These are phyloP conservation scores for Drosophila littoralis DNA, from an alignment of 1,140 invertebrate genomes.

Conservation along the genomic window DNA sequence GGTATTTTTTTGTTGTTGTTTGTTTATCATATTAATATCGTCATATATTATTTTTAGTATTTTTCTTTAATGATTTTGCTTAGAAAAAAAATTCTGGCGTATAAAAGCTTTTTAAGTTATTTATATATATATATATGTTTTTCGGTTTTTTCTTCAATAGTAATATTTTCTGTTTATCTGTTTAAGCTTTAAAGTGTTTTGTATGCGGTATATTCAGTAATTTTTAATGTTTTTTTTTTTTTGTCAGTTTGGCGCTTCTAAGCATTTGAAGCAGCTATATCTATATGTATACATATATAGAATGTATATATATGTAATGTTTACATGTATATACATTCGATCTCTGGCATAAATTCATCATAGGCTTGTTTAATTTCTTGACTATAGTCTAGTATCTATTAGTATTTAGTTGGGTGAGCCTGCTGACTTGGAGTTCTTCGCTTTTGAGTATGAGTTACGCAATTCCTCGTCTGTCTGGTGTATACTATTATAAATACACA, in stretches of 20 bases:
- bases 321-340: slow-evolving; percentile 40
- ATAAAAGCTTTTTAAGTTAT: slow-evolving; percentile 69
- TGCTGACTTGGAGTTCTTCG: slow-evolving; percentile 13
- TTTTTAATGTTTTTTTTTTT: slow-evolving; percentile 3
- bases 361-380: slow-evolving; percentile 13
- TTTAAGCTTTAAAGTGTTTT: slow-evolving; percentile 44
- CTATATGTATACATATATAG: slow-evolving; percentile 28
- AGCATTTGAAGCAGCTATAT: slow-evolving; percentile 46
- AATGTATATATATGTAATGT: slow-evolving; percentile 26
- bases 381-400: slow-evolving; percentile 19
- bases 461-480: slow-evolving; percentile 44
- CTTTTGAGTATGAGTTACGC: slow-evolving; percentile 29
- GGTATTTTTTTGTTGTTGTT: slow-evolving; percentile 25
- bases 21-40: slow-evolving; percentile 30
- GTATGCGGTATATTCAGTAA: slow-evolving; percentile 36
- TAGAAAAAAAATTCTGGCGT: slow-evolving; percentile 79
- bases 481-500: slow-evolving; percentile 32
- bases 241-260: slow-evolving; percentile 60
- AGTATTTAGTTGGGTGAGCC: slow-evolving; percentile 18
- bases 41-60: slow-evolving; percentile 27
- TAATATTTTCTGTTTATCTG: slow-evolving; percentile 29
- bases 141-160: slow-evolving; percentile 30
- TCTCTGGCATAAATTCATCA: slow-evolving; percentile 46
- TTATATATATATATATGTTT: slow-evolving; percentile 22
- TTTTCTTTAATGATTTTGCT: slow-evolving; percentile 40